phyloP scores from a whole-genome alignment of 2,797 vertebrate species.

The Gastrophryne carolinensis region DNA sequence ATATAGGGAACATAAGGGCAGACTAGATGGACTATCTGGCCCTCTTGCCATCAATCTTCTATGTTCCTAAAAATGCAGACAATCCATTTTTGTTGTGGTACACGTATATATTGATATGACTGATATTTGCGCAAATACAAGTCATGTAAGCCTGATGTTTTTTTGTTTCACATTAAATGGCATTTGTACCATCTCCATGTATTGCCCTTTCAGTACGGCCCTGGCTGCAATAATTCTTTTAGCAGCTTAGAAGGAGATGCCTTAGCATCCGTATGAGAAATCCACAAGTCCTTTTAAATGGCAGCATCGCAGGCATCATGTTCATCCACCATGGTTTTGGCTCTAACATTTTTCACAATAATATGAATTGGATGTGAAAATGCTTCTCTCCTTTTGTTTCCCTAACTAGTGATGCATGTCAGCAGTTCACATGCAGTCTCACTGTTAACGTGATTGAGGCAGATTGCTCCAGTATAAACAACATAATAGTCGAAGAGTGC shows the following conservation, averaged over 20 bases:
- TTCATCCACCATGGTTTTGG: slow-evolving; percentile 24
- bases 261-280: neutral
- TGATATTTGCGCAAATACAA: too few species aligned
- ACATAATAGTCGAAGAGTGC: slow-evolving; percentile 23
- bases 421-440: slow-evolving; percentile 16
- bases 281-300: slow-evolving; percentile 23
- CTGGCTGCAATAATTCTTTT: neutral
- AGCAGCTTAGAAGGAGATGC: neutral
- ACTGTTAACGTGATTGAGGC: slow-evolving; percentile 17
- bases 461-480: slow-evolving; percentile 1
- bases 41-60: too few species aligned
- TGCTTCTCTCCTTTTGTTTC: slow-evolving; percentile 45
- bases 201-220: neutral
- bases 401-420: slow-evolving; percentile 8
- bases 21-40: too few species aligned
- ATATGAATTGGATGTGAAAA: slow-evolving; percentile 51
- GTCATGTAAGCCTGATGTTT: too few species aligned
- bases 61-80: too few species aligned
- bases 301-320: slow-evolving; percentile 30
- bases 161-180: neutral
- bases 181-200: neutral
- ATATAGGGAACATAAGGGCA: too few species aligned
- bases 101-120: too few species aligned
- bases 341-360: slow-evolving; percentile 45
- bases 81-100: too few species aligned